A percentile compares a stretch with the other conserved stretches of the same genome.
Conservation (phyloP, 2,888 invertebrate species). For the Smittia sp. region DNA sequence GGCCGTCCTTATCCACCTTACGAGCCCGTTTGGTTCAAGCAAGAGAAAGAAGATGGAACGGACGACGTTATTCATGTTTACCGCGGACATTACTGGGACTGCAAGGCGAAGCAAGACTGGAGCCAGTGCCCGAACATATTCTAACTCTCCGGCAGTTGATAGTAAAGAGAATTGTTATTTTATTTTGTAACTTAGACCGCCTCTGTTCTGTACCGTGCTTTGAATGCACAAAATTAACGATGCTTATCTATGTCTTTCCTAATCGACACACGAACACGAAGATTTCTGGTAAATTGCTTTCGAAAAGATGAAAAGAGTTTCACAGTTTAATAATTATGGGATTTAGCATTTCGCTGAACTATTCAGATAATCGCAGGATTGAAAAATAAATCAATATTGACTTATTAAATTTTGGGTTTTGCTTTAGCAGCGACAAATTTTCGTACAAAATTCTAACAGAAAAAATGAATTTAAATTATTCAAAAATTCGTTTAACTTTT, state of each 20-base stretch:
- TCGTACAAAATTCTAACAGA: not conserved
- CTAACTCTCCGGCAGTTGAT: slow-evolving; percentile 45
- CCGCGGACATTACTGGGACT: slow-evolving; percentile 89
- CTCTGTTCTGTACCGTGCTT: not conserved
- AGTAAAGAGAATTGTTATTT: not conserved
- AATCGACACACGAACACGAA: not conserved
- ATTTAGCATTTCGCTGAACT: slow-evolving; percentile 7
- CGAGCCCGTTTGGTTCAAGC: slow-evolving; percentile 87
- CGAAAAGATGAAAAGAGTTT: not conserved
- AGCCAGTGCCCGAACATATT: slow-evolving; percentile 81
- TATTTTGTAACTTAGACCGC: not conserved
- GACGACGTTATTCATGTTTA: slow-evolving; percentile 73
- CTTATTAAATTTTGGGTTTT: not conserved
- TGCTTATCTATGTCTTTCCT: slow-evolving; percentile 21
- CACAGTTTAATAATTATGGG: not conserved
- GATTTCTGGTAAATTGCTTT: slow-evolving; percentile 4
- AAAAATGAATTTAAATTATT: too few species aligned
- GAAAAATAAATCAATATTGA: not conserved
- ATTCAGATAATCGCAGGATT: not conserved
- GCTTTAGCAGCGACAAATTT: too few species aligned
- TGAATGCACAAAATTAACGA: not conserved
- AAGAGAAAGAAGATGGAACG: slow-evolving; percentile 68
- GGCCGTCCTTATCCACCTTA: slow-evolving; percentile 67
- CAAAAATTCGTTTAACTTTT: too few species aligned
- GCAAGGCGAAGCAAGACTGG: slow-evolving; percentile 88